Evolutionary conservation across 2,888 invertebrate genomes (phyloP), one percentile per base, ranked within the genome.

Genomic region (Oscheius sp.): DNA sequence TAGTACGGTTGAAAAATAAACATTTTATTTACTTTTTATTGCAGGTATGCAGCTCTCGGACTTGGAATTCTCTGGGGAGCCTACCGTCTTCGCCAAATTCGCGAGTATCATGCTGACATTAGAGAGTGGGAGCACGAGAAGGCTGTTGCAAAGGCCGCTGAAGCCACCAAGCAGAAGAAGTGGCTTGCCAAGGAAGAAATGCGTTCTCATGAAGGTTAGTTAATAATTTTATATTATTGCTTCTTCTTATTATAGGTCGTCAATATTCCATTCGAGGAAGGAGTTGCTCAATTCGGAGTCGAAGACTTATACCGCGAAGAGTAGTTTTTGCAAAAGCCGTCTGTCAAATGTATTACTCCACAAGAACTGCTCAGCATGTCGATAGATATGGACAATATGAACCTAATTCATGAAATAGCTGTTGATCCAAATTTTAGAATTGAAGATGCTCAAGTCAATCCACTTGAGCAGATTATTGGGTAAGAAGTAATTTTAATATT

Each of bases 391-490:
- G 91, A 92, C 81, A 95, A 96, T 82, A 95, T 97, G 95, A 92
- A 93, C 4, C 88, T 97, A 42, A 95, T 95, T 0, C 97, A 98
- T 89, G 96, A 98, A 88, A 96, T 98, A 78, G 95, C 95, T 1
- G 92, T 97, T 3, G 93, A 96, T 87, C 91, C 92, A 72, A 93
- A 95, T 86, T 97, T 69, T 57, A 50, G 68, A 57, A 73, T 79
- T 25, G 72, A 73, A 12, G 71, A 77, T 25, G 53, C 52, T 17
- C 69, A 72, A 23, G 39, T 25, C 12, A 61, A 74, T 69, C 66
- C 71, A 0, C 50, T 71, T 15, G 70, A 65, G 27, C 27, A 33
- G 6, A 65, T 50, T 6, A 23, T 70, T 20, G 65, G 53, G 70
- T 65, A 42, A 15, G 23, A 42, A 6, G 20, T 17, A 23, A 34